A percentile compares a stretch with the other conserved stretches of the same genome.
Conservation (phyloP, 2,888 invertebrate species). For the Mimumesa dahlbomi region DNA sequence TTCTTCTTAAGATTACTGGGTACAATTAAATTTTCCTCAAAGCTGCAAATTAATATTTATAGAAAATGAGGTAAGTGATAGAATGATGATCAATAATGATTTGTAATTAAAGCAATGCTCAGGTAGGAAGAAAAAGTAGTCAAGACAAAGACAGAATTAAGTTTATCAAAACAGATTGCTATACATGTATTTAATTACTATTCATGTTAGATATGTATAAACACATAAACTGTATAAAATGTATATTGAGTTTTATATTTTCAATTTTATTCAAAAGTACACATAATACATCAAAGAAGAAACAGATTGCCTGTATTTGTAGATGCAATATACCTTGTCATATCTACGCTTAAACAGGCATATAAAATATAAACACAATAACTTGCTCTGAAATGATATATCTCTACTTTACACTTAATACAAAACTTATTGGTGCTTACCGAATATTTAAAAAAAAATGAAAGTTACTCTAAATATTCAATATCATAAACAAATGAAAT, state of each 20-base stretch:
- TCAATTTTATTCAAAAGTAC: not conserved
- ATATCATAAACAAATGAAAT: too few species aligned
- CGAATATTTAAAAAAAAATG: too few species aligned
- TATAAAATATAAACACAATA: slow-evolving; percentile 1
- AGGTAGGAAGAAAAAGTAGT: not conserved
- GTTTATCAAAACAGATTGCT: too few species aligned
- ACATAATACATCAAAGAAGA: slow-evolving; percentile 1
- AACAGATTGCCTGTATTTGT: slow-evolving; percentile 12
- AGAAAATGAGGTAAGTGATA: not conserved
- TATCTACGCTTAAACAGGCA: slow-evolving; percentile 28
- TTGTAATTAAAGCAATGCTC: slow-evolving; percentile 1
- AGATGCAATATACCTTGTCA: slow-evolving; percentile 33
- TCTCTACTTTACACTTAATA: too few species aligned
- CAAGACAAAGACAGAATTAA: not conserved
- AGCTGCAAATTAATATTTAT: slow-evolving; percentile 45
- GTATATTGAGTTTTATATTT: not conserved
- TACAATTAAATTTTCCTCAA: slow-evolving; percentile 38
- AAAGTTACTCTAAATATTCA: too few species aligned
- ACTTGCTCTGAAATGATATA: too few species aligned
- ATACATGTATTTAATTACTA: not conserved
- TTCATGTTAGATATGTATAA: not conserved
- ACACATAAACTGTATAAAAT: not conserved
- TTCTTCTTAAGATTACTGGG: slow-evolving; percentile 57
- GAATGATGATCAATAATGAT: not conserved
- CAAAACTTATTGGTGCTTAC: too few species aligned